Conservation (phyloP, 2,113 vertebrate genomes). For the Poeciliopsis turrubarensis region DNA sequence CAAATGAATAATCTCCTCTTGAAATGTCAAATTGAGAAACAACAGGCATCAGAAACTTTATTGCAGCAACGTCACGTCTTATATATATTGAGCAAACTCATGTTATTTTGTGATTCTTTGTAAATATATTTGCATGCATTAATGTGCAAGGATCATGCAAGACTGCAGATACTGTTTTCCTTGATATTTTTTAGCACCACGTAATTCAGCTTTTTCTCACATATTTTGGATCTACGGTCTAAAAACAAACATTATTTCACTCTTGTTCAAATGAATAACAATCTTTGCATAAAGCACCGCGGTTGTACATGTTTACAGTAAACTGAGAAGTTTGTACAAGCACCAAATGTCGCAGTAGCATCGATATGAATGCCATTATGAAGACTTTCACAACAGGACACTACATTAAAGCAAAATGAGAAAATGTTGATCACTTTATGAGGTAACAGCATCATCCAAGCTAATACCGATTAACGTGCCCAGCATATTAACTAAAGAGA, state of each 20-base stretch:
- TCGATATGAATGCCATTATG: background rate
- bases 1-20: background rate
- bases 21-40: background rate
- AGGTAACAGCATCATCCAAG: background rate
- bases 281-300: background rate
- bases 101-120: background rate
- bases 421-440: background rate
- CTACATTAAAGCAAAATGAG: background rate
- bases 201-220: too few relatives aligned
- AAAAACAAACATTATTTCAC: background rate
- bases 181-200: too few relatives aligned
- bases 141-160: background rate
- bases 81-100: background rate
- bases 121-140: background rate
- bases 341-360: background rate
- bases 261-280: background rate
- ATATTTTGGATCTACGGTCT: background rate
- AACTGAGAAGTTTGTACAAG: background rate
- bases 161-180: background rate
- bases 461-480: slow-evolving; percentile 5
- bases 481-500: slow-evolving; percentile 8
- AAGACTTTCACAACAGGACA: background rate
- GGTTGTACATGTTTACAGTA: background rate
- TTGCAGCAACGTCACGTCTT: slow-evolving; percentile 7
- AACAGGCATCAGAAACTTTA: slow-evolving; percentile 21